phyloP scores from a whole-genome alignment of 1,140 invertebrate species.

The Drosophila paulistorum region DNA sequence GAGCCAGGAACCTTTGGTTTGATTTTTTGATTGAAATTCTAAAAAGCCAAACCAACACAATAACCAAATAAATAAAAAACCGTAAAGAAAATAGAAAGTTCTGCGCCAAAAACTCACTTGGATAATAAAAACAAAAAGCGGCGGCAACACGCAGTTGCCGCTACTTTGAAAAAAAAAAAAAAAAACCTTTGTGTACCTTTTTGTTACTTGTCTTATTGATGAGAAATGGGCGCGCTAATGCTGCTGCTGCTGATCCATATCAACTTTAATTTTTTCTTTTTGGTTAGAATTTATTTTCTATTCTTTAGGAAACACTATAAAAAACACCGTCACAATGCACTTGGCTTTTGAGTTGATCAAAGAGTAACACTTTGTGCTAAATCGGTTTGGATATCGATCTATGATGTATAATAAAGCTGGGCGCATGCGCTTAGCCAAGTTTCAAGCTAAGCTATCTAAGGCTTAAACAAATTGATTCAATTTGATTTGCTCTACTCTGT shows the following conservation, averaged over 20 bases:
- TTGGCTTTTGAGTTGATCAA: constrained; percentile 47
- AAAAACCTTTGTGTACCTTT: constrained; percentile 28
- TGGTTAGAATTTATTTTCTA: neutral
- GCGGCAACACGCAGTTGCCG: constrained; percentile 6
- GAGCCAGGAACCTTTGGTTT: neutral
- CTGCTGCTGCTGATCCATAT: constrained; percentile 23
- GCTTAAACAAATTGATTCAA: constrained; percentile 21
- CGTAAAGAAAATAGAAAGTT: constrained; percentile 81
- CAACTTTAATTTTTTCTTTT: neutral
- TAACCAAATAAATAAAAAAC: constrained; percentile 34
- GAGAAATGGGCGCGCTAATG: neutral
- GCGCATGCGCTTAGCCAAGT: constrained; percentile 45
- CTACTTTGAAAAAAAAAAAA: neutral
- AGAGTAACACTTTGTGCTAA: constrained; percentile 61
- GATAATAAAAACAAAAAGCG: neutral
- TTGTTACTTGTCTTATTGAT: constrained; percentile 21
- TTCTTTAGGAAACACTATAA: neutral
- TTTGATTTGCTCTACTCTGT: constrained; percentile 41
- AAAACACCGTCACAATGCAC: constrained; percentile 27
- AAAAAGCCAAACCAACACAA: constrained; percentile 29
- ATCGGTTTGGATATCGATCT: constrained; percentile 14
- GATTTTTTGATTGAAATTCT: constrained; percentile 11
- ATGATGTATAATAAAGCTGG: constrained; percentile 24
- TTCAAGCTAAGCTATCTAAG: neutral
- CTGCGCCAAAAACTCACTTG: constrained; percentile 36